Evolutionary conservation across 2,113 vertebrate genomes (phyloP).

Genomic region (Tragelaphus imberbis): DNA sequence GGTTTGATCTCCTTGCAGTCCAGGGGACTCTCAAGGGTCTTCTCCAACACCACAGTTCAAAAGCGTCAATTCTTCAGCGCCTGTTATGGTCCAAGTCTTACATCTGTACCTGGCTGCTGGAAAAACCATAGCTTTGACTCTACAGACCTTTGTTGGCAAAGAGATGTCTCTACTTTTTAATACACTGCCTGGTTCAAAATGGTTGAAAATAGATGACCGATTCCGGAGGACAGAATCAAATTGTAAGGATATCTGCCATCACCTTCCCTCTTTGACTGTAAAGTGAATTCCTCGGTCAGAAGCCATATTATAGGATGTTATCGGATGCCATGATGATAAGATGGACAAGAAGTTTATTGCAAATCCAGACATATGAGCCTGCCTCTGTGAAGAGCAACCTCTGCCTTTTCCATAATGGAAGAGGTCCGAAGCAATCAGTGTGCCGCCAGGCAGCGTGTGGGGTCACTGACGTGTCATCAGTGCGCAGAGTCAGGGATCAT

Average conservation of each 20-base stretch:
- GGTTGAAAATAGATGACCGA: neutral
- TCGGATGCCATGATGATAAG: too few relatives aligned
- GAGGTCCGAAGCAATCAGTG: neutral
- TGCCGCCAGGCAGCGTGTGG: neutral
- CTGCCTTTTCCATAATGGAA: neutral
- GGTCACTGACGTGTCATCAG: too few relatives aligned
- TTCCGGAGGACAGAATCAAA: neutral
- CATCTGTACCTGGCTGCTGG: neutral
- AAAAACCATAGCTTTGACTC: neutral
- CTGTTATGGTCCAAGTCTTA: neutral
- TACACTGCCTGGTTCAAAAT: neutral
- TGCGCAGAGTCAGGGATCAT: neutral
- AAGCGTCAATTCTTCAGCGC: rapidly evolving
- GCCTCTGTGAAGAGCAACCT: neutral
- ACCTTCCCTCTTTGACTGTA: neutral
- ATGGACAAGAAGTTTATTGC: neutral
- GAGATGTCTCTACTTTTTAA: neutral
- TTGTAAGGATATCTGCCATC: neutral
- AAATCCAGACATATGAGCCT: neutral
- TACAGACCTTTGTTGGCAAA: neutral
- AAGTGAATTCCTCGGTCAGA: neutral
- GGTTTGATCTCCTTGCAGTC: neutral
- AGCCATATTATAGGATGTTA: neutral
- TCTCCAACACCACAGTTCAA: neutral
- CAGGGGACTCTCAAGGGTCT: neutral